These are phyloP conservation scores for Phenganax subtilis DNA, from an alignment of 92 coral and sea anemone species.

Conservation along the genomic window DNA sequence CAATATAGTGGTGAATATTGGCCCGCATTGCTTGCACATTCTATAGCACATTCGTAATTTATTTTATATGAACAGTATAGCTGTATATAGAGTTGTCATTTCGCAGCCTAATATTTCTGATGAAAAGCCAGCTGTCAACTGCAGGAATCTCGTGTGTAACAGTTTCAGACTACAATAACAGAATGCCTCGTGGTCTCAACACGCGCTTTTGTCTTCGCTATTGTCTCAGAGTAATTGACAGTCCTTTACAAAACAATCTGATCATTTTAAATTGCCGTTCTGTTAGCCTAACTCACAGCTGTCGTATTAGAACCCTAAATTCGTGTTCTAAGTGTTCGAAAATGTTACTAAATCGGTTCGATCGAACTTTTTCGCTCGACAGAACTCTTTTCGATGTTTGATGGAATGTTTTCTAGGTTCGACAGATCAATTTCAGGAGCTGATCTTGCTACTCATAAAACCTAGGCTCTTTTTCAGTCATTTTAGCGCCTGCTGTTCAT, in stretches of 20 bases:
- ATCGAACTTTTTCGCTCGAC: neutral
- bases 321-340: neutral
- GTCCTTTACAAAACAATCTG: conserved; percentile 21
- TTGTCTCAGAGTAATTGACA: conserved; percentile 30
- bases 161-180: neutral
- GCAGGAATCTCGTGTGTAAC: conserved; percentile 23
- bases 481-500: conserved; percentile 10
- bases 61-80: neutral
- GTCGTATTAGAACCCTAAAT: neutral
- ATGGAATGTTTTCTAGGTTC: neutral
- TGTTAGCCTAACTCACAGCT: conserved; percentile 5
- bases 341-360: neutral
- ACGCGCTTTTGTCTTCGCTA: conserved; percentile 32
- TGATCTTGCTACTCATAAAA: neutral
- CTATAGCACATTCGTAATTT: neutral
- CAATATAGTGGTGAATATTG: conserved; percentile 3
- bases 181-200: conserved; percentile 27
- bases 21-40: neutral
- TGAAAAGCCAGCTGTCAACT: conserved; percentile 31
- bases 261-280: conserved; percentile 11
- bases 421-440: neutral
- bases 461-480: conserved; percentile 16
- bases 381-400: neutral
- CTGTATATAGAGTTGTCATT: neutral
- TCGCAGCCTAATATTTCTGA: neutral